Base-by-base conservation (phyloP, 2,888 invertebrate genomes). In the Arctia plantaginis region DNA sequence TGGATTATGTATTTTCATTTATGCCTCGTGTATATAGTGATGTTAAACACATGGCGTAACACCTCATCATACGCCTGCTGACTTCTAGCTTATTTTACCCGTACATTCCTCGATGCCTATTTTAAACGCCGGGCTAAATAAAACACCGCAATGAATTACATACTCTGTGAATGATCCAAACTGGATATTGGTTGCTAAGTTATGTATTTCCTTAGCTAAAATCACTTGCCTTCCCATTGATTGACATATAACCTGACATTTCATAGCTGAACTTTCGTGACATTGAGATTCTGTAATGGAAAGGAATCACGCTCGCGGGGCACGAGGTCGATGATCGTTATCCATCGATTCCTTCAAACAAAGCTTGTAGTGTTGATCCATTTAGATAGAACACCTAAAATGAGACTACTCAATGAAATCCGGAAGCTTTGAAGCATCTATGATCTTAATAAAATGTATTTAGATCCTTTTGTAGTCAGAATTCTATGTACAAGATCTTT, bases 191-290 rank as follows among this genome's bases (percentile, higher is more conserved):
- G n/a, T n/a, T n/a, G n/a, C n/a, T n/a, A n/a, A n/a, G n/a, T n/a
- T n/a, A n/a, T n/a, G n/a, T n/a, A n/a, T n/a, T n/a, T n/a, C n/a
- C n/a, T n/a, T n/a, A n/a, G n/a, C n/a, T n/a, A n/a, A n/a, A n/a
- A n/a, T n/a, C n/a, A n/a, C n/a, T n/a, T n/a, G n/a, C n/a, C n/a
- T n/a, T n/a, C n/a, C 33, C 66, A 55, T 67, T 78, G 59, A 81
- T 80, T 76, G 77, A 78, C 77, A 76, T 77, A 78, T 76, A 18
- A 65, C 67, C 59, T 83, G 78, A 70, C 78, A 83, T 83, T 83
- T 76, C 35, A 51, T 51, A 72, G 66, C 66, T 71, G 66, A 78
- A 64, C 73, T 74, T 47, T 70, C 74, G 66, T 77, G 74, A 64
- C 75, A 74, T 76, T 64, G 66, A 72, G 64, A 47, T 27, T 33